These are phyloP conservation scores for Tipula helvola DNA, from an alignment of 2,888 invertebrate species.

Conservation along the genomic window DNA sequence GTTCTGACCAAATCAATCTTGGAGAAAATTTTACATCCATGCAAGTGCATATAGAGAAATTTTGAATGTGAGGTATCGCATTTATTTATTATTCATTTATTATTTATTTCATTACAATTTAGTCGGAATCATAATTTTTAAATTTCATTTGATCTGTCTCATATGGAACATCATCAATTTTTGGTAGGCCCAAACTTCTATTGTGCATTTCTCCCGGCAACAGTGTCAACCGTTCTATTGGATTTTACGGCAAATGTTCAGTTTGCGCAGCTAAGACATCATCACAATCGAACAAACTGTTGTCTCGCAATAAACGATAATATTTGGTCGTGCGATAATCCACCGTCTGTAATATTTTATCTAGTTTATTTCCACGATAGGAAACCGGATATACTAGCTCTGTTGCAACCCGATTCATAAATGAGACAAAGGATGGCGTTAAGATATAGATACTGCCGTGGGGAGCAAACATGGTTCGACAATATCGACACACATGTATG, in stretches of 20 bases:
- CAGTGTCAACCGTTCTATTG: not conserved
- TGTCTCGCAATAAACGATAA: not conserved
- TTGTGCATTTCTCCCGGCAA: not conserved
- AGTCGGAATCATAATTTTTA: too few species aligned
- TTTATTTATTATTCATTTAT: too few species aligned
- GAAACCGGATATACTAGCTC: not conserved
- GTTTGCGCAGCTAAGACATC: not conserved
- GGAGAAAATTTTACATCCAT: too few species aligned
- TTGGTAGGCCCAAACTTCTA: not conserved
- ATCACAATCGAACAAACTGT: not conserved
- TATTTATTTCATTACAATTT: too few species aligned
- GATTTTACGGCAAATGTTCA: not conserved
- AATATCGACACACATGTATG: not conserved
- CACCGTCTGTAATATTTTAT: not conserved
- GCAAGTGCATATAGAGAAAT: too few species aligned
- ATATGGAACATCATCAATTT: too few species aligned
- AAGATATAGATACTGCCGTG: not conserved
- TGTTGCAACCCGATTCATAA: not conserved
- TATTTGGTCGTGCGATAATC: not conserved
- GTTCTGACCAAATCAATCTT: too few species aligned
- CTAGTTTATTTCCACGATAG: not conserved
- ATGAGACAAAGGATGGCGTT: not conserved
- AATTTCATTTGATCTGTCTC: too few species aligned
- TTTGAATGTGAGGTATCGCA: too few species aligned
- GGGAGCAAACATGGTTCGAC: not conserved